Base-by-base conservation (phyloP, 2,888 invertebrate species). In the Holacanthella duospinosa region DNA sequence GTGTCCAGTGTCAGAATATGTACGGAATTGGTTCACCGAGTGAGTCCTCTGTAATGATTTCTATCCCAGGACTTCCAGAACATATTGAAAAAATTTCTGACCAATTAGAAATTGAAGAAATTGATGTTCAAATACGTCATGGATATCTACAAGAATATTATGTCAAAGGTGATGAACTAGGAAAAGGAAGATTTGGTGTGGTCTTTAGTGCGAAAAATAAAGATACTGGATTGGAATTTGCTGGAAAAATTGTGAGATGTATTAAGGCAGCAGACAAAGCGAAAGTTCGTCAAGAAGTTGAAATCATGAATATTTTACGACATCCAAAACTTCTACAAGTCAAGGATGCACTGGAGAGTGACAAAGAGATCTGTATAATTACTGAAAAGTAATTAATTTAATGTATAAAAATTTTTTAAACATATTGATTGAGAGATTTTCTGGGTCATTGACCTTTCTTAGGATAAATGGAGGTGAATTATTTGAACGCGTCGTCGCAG, bases 391-490 rank as follows among this genome's bases (percentile, higher is more conserved):
- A 80, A 85, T 21, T 21, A 12, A 55, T 25, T 29, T 29, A n/a
- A n/a, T n/a, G n/a, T n/a, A n/a, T n/a, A n/a, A 24, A 27, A 55
- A 19, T 1, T 56, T 27, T 19, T 25, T 27, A 16, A 24, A 48
- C 26, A 60, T 48, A 29, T 29, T 19, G 12, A 6, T 4, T 26
- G 6, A 9, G 19, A n/a, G n/a, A 56, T 12, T 12, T 12, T 24
- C 59, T 29, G 4, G 12, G 25, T 36, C 21, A 36, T 29, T 3
- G 9, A 28, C 21, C 21, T 16, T 24, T 29, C 79, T 53, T 77
- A 94, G 93, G 75, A 88, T 94, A 70, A 87, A 87, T 66, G 94
- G 95, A 1, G 95, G 94, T 0, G 94, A 96, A 77, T 80, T 96
- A 43, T 95, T 95, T 76, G 93, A 94, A 75, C 81, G 94, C 61